Percentiles rank a stretch among this genome's conserved stretches.
Evolutionary conservation across 2,113 vertebrate species (phyloP).

Genomic region (Sterrhoptilus dennistouni): DNA sequence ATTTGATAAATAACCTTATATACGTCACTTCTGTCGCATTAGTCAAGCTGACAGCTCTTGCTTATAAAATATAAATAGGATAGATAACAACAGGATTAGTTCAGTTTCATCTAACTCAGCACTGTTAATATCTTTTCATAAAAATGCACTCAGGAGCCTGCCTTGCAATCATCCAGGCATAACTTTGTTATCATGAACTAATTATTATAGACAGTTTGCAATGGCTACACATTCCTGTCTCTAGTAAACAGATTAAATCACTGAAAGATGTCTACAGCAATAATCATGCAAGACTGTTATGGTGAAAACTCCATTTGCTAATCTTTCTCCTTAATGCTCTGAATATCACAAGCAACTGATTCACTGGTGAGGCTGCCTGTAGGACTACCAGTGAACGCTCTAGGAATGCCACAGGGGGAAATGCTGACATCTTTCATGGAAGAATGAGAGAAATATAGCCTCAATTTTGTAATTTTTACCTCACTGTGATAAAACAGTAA

Average conservation of each 20-base stretch:
- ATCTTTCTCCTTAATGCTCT: not conserved
- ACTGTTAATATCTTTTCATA: slow-evolving; percentile 38
- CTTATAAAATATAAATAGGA: not conserved
- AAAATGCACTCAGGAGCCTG: slow-evolving; percentile 42
- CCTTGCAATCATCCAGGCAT: slow-evolving; percentile 39
- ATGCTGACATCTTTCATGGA: not conserved
- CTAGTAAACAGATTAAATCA: slow-evolving; percentile 31
- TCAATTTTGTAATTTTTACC: not conserved
- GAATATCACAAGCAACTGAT: not conserved
- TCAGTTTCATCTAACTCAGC: slow-evolving; percentile 12
- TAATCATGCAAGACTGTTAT: not conserved
- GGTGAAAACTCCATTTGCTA: slow-evolving; percentile 1
- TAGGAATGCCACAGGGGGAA: not conserved
- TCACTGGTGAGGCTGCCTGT: not conserved
- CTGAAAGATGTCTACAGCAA: slow-evolving; percentile 14
- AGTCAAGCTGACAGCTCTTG: not conserved
- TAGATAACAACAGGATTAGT: not conserved
- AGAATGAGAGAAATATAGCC: not conserved
- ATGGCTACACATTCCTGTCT: slow-evolving; percentile 22
- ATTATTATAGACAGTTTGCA: slow-evolving; percentile 48
- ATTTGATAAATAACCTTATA: not conserved
- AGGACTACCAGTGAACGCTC: not conserved
- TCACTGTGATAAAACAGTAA: not conserved
- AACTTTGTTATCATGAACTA: slow-evolving; percentile 58
- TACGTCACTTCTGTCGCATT: not conserved